These are phyloP conservation scores for Oenanthe melanoleuca DNA, from an alignment of 2,113 vertebrate species.

Conservation along the genomic window DNA sequence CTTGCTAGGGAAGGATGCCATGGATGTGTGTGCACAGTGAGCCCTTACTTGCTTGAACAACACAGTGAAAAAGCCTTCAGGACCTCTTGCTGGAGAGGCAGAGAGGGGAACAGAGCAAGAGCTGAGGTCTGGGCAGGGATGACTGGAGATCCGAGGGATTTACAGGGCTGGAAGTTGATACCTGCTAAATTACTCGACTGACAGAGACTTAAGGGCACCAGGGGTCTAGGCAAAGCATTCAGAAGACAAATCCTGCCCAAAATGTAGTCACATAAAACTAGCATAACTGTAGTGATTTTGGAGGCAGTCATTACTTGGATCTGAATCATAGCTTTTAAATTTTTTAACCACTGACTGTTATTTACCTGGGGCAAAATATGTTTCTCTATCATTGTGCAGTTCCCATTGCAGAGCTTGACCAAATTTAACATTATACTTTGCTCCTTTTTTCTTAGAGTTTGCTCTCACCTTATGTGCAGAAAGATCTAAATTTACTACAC, in stretches of 20 bases:
- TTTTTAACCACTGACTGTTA: not conserved
- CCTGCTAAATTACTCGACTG: not conserved
- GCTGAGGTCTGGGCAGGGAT: not conserved
- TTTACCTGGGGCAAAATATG: not conserved
- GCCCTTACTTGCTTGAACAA: not conserved
- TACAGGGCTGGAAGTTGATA: not conserved
- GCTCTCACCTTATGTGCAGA: not conserved
- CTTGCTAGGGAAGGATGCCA: not conserved
- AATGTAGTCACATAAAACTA: not conserved
- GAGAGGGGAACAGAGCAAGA: not conserved
- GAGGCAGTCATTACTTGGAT: not conserved
- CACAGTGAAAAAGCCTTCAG: not conserved
- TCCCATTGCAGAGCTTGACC: not conserved
- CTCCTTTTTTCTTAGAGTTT: not conserved
- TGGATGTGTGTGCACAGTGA: not conserved
- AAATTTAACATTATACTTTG: not conserved
- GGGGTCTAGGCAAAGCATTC: not conserved
- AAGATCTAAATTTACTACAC: slow-evolving; percentile 18
- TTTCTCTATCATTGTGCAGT: not conserved
- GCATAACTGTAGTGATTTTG: not conserved
- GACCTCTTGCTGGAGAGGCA: not conserved
- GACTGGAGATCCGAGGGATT: not conserved
- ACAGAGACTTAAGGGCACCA: not conserved
- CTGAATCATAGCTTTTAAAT: not conserved
- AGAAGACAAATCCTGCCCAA: not conserved